A percentile compares a stretch with the other conserved stretches of the same genome.
These are phyloP conservation scores for Tiaroga cobitis DNA, from an alignment of 2,797 vertebrate species.

Conservation along the genomic window DNA sequence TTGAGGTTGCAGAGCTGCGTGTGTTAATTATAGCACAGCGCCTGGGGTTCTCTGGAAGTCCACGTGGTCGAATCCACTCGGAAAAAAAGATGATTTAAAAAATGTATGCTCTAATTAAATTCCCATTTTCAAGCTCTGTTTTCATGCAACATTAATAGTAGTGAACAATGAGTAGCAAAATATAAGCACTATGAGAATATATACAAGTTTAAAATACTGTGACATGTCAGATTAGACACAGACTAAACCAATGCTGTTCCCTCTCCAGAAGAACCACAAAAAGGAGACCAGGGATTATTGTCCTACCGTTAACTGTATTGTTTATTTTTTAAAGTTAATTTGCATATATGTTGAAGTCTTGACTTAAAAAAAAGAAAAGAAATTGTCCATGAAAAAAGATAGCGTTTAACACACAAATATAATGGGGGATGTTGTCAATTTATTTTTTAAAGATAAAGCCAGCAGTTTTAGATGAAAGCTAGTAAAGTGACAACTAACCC, in stretches of 20 bases:
- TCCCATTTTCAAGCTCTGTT: conserved; percentile 32
- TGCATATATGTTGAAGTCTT: not conserved
- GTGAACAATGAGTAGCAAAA: conserved; percentile 37
- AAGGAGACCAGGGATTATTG: not conserved
- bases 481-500: no score
- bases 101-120: conserved; percentile 53
- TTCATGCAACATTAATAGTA: conserved; percentile 40
- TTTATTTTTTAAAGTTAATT: not conserved
- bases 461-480: no score
- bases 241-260: not conserved
- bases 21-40: conserved; percentile 41
- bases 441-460: no score
- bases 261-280: not conserved
- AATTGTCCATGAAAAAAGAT: not conserved
- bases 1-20: not conserved
- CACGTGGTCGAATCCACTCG: conserved; percentile 30
- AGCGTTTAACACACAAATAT: not conserved
- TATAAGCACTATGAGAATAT: conserved; percentile 12
- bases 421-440: not conserved
- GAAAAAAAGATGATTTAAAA: conserved; percentile 36
- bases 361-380: not conserved
- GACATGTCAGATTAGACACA: not conserved
- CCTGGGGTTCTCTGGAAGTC: conserved; percentile 25
- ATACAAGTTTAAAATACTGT: not conserved
- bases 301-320: not conserved